phyloP scores from a whole-genome alignment of 2,888 invertebrate species.

The Cheilosia soror region DNA sequence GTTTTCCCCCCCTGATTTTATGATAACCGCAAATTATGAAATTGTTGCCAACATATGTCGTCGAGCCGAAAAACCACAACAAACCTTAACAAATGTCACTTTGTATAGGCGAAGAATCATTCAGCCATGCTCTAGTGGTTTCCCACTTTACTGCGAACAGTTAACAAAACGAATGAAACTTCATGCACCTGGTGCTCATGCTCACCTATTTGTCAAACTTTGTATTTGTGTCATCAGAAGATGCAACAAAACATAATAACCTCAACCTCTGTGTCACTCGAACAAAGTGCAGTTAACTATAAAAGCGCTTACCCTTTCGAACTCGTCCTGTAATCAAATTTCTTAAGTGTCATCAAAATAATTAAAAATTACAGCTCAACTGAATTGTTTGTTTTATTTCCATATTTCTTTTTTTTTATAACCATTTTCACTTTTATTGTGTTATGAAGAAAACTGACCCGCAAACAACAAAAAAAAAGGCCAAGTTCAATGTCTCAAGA shows the following conservation, averaged over 20 bases:
- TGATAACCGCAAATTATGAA: slow-evolving; percentile 65
- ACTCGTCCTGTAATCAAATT: slow-evolving; percentile 31
- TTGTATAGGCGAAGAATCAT: slow-evolving; percentile 18
- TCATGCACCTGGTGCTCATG: slow-evolving; percentile 53
- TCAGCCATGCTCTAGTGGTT: slow-evolving; percentile 45
- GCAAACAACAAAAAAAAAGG: slow-evolving; percentile 45
- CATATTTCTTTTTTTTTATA: slow-evolving; percentile 16
- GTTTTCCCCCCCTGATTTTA: not conserved
- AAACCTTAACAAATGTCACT: slow-evolving; percentile 58
- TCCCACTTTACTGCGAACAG: not conserved
- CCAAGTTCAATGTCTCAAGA: slow-evolving; percentile 68
- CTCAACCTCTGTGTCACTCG: slow-evolving; percentile 38
- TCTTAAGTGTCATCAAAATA: slow-evolving; percentile 46
- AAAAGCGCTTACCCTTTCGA: slow-evolving; percentile 34
- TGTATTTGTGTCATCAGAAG: slow-evolving; percentile 5
- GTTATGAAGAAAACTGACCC: slow-evolving; percentile 47
- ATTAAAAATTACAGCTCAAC: slow-evolving; percentile 33
- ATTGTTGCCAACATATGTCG: slow-evolving; percentile 58
- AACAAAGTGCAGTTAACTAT: slow-evolving; percentile 31
- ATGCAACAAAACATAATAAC: slow-evolving; percentile 3
- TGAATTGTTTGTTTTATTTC: slow-evolving; percentile 42
- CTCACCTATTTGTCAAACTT: slow-evolving; percentile 23
- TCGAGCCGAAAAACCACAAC: slow-evolving; percentile 52
- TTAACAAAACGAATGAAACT: slow-evolving; percentile 32
- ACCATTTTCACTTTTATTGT: slow-evolving; percentile 70